These are phyloP conservation scores for Drosophila cardini DNA, from an alignment of 1,140 invertebrate genomes.

Conservation along the genomic window DNA sequence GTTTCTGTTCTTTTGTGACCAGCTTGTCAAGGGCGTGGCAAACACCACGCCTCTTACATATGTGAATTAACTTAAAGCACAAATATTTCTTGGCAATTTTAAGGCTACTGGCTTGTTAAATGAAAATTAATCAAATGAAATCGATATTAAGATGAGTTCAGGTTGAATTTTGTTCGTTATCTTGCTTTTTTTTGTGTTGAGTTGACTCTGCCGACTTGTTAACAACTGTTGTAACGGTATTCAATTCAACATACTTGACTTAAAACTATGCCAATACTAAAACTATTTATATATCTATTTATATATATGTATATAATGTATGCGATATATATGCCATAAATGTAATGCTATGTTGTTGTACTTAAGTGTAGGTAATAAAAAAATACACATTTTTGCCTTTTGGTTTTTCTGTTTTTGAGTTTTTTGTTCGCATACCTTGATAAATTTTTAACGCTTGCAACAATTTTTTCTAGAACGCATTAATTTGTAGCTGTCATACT, in stretches of 20 bases:
- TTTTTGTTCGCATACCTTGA: background rate
- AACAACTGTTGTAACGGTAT: background rate
- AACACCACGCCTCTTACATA: background rate
- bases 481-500: constrained; percentile 13
- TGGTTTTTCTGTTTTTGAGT: no score
- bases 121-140: no score
- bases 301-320: background rate
- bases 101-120: no score
- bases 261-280: background rate
- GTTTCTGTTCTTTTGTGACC: background rate
- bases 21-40: constrained; percentile 2
- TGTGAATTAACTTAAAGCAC: no score
- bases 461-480: constrained; percentile 12
- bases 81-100: no score
- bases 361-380: constrained; percentile 65
- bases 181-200: background rate
- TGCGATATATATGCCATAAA: background rate
- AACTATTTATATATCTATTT: background rate
- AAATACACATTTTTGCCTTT: constrained; percentile 59
- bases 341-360: constrained; percentile 23
- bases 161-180: no score
- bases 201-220: background rate
- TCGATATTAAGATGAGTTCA: background rate
- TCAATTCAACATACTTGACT: background rate
- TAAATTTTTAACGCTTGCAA: constrained; percentile 11